Evolutionary conservation across 2,888 invertebrate genomes (phyloP), one percentile per base, ranked within the genome.

Genomic region (Horisme vitalbata): DNA sequence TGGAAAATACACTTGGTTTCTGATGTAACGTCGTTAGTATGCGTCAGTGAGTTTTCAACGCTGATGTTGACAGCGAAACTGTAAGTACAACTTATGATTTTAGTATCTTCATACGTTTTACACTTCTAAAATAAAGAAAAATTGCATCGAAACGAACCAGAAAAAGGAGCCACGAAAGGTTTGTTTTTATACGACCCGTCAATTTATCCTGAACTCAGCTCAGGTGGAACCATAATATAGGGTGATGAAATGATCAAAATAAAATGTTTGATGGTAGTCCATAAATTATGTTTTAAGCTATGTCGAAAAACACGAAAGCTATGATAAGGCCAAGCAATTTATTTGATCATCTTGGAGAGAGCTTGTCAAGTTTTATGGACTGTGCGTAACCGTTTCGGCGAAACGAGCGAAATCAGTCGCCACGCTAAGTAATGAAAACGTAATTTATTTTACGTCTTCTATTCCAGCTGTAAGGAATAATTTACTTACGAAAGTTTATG

Each of bases 341-440:
- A 26, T 10, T 26, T 11, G 11, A 13, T 28, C 8, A 13, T 14
- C 28, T 10, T 28, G n/a, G 13, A 1, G 10, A 8, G n/a, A 3
- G 14, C 13, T 11, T 12, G 41, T 41, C 12, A 37, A 37, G 36
- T 47, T 47, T 31, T 32, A 36, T 41, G 41, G 36, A 36, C 31
- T 18, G 24, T 12, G 21, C 46, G 14, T 14, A 13, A 34, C 23
- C 28, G 14, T 43, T 36, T 26, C 12, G 9, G 3, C 15, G 14
- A 31, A 36, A 41, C 35, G 21, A 24, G 31, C 41, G 20, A 36
- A 46, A 46, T 46, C 46, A 41, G 46, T 46, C 43, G 38, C 26
- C 41, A 14, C 31, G 32, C 23, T 49, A 47, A 54, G 34, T 45
- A 48, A 48, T 45, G 47, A 48, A 45, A 39, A 33, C 45, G 39